Conservation (phyloP, 2,888 invertebrate species). For the Stictocephala bisonia region DNA sequence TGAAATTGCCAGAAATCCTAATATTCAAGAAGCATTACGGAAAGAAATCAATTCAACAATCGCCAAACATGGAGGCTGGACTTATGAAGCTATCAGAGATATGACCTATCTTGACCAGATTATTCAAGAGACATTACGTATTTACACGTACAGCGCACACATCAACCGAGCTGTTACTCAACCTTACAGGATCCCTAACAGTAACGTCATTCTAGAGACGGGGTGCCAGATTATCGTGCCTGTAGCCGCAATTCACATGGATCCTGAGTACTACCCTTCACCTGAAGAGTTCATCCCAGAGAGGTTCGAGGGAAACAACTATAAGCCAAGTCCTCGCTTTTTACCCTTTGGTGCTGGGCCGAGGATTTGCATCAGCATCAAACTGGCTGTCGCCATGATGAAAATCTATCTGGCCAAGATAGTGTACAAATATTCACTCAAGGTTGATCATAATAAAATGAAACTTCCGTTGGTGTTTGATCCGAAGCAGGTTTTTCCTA, state of each 20-base stretch:
- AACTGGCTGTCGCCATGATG: constrained; percentile 1
- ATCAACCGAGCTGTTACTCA: neutral
- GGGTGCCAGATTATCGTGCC: neutral
- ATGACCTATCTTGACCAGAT: constrained; percentile 8
- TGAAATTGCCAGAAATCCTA: constrained; percentile 6
- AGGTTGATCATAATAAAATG: constrained; percentile 3
- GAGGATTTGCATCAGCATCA: constrained; percentile 13
- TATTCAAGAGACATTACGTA: constrained; percentile 9
- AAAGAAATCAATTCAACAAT: neutral
- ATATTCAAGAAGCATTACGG: neutral
- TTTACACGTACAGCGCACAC: neutral
- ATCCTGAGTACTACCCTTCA: neutral
- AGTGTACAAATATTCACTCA: neutral
- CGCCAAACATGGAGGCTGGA: neutral
- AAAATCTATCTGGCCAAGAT: constrained; percentile 19
- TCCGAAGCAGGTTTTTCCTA: neutral
- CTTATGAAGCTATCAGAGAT: constrained; percentile 14
- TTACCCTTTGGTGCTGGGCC: constrained; percentile 16
- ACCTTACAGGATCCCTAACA: neutral
- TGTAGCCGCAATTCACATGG: neutral
- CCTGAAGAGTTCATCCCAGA: constrained; percentile 28
- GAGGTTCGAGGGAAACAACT: constrained; percentile 5
- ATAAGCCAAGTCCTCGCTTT: neutral
- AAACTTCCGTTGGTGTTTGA: neutral
- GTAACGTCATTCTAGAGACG: neutral